Evolutionary conservation across 2,888 invertebrate species (phyloP).

Genomic region (Gryllus longicercus): DNA sequence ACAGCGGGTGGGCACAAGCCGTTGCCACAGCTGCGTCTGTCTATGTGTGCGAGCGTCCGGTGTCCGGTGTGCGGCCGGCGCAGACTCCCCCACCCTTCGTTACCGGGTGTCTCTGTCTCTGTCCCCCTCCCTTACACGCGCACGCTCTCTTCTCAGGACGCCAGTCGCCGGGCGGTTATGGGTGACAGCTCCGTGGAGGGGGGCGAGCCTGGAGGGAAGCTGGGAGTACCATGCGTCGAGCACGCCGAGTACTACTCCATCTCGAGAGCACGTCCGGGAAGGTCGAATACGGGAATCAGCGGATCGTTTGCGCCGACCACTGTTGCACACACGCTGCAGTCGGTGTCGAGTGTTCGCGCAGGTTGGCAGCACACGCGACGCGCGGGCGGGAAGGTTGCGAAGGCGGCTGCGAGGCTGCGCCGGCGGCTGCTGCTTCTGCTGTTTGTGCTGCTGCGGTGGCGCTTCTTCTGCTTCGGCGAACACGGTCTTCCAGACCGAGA

Average conservation of each 20-base stretch:
- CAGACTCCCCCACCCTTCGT: background rate
- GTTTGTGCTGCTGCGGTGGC: too few species aligned
- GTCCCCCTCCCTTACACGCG: background rate
- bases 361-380: too few species aligned
- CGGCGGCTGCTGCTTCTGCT: too few species aligned
- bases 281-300: too few species aligned
- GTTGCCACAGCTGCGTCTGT: background rate
- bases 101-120: background rate
- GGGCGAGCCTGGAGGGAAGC: background rate
- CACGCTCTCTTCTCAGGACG: background rate
- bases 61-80: background rate
- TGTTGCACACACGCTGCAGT: too few species aligned
- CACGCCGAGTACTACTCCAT: too few species aligned
- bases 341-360: too few species aligned
- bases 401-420: too few species aligned
- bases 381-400: too few species aligned
- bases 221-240: too few species aligned
- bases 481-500: slow-evolving; percentile 1
- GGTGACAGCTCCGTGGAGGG: background rate
- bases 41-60: slow-evolving; percentile 4
- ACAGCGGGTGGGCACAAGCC: slow-evolving; percentile 4
- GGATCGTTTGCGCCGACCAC: too few species aligned
- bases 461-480: background rate
- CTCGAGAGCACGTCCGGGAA: too few species aligned
- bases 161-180: background rate